Base-by-base conservation (phyloP, 2,888 invertebrate genomes). In the Drosophila macrospina region DNA sequence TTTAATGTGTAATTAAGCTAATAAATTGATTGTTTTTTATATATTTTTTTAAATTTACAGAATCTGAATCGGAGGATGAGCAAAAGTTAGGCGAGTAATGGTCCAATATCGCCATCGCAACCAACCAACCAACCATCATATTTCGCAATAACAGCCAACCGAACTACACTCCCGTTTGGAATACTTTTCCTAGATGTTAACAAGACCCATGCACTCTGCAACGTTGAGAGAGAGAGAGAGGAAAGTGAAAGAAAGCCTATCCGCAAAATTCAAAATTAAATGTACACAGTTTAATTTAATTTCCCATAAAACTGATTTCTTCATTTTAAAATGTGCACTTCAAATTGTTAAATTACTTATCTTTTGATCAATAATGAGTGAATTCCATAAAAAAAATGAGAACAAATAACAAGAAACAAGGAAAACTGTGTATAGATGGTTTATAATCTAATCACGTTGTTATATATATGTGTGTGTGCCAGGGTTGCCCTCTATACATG, bases 1-100 rank as follows among this genome's bases (percentile, higher is more conserved):
- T 10, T 3, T 8, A n/a, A 13, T 20, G 24, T 34, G 50, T 20
- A 41, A 34, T 11, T 30, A 39, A n/a, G 0, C 13, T 30, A 37
- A 28, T n/a, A 13, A 32, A 16, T 30, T 5, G 7, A n/a, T n/a
- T n/a, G n/a, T 11, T 1, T 32, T 0, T 45, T 39, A 0, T 41
- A 0, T 16, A 45, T 50, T 10, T 24, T 26, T 48, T 34, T 24
- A 45, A n/a, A n/a, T 50, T 91, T 86, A 2, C 64, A 92, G 92
- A 92, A 87, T 91, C 91, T 16, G 92, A 92, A 85, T 92, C 92
- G 64, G 92, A 92, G 65, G 92, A 92, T 70, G 92, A 92, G 68
- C 91, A 90, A 70, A 90, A 87, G 63, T 83, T 88, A 64, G 90
- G 84, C 74, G 90, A 91, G 88, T 74, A 78, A 76, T 57, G 56